These are phyloP conservation scores for Tinea semifulvella DNA, from an alignment of 2,888 invertebrate genomes.

Conservation along the genomic window DNA sequence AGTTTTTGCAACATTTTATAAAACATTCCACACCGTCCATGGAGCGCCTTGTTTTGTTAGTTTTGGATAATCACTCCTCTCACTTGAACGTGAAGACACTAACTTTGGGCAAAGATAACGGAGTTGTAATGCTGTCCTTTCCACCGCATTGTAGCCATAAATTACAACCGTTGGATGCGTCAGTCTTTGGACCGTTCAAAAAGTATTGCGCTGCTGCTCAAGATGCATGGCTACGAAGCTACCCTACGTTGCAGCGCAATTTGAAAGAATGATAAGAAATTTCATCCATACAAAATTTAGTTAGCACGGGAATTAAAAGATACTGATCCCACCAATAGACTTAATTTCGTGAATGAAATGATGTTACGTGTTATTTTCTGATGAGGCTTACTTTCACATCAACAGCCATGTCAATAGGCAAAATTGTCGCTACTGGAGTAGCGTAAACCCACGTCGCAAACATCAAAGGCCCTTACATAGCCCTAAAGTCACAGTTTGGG, in stretches of 20 bases:
- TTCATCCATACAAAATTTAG: no score
- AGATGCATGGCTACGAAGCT: constrained; percentile 21
- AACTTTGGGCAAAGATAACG: constrained; percentile 20
- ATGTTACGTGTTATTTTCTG: no score
- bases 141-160: constrained; percentile 22
- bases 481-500: constrained; percentile 14
- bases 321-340: no score
- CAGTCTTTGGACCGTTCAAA: constrained; percentile 20
- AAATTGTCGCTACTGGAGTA: constrained; percentile 8
- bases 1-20: constrained; percentile 22
- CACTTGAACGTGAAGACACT: constrained; percentile 21
- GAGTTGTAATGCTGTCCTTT: constrained; percentile 19
- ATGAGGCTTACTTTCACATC: no score
- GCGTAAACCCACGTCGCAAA: constrained; percentile 9
- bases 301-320: no score
- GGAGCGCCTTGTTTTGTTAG: constrained; percentile 21
- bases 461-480: constrained; percentile 13
- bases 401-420: no score
- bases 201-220: constrained; percentile 18
- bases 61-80: constrained; percentile 21
- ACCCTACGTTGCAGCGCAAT: no score
- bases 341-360: no score
- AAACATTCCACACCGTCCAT: constrained; percentile 21
- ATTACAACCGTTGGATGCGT: constrained; percentile 20
- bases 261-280: no score